A percentile compares a stretch with the other conserved stretches of the same genome.
Conservation (phyloP, 2,888 invertebrate genomes). For the Melanophora roralis region DNA sequence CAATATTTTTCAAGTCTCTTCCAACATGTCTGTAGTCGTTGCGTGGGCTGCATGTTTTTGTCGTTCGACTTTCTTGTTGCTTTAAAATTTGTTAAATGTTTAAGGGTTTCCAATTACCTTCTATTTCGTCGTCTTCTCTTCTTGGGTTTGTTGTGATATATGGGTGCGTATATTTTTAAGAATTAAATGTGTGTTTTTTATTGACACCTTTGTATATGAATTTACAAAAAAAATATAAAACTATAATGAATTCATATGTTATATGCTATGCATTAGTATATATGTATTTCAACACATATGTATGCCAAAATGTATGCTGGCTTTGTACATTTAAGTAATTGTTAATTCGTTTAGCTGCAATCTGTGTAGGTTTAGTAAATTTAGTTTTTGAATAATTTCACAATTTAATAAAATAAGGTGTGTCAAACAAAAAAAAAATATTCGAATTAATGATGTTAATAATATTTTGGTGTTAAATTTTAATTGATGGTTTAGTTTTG, state of each 20-base stretch:
- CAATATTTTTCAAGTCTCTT: conserved; percentile 2
- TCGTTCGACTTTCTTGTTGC: background rate
- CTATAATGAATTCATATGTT: background rate
- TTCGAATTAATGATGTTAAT: conserved; percentile 47
- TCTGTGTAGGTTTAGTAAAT: conserved; percentile 7
- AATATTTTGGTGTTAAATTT: conserved; percentile 41
- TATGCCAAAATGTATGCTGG: background rate
- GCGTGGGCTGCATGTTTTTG: conserved; percentile 48
- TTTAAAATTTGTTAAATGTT: background rate
- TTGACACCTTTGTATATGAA: conserved; percentile 47
- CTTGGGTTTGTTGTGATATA: conserved; percentile 27
- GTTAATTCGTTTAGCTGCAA: background rate
- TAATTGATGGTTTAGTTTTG: conserved; percentile 30
- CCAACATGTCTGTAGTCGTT: conserved; percentile 9
- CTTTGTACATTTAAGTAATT: background rate
- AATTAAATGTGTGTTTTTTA: conserved; percentile 46
- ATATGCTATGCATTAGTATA: conserved; percentile 4
- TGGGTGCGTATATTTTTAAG: conserved; percentile 51
- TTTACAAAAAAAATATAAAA: background rate
- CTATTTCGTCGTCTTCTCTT: background rate
- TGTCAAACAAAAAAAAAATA: conserved; percentile 23
- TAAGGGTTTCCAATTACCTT: conserved; percentile 47
- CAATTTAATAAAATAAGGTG: conserved; percentile 38
- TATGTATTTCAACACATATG: background rate
- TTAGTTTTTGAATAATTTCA: conserved; percentile 1